Base-by-base conservation (phyloP, 2,888 invertebrate genomes). In the Allacma fusca region DNA sequence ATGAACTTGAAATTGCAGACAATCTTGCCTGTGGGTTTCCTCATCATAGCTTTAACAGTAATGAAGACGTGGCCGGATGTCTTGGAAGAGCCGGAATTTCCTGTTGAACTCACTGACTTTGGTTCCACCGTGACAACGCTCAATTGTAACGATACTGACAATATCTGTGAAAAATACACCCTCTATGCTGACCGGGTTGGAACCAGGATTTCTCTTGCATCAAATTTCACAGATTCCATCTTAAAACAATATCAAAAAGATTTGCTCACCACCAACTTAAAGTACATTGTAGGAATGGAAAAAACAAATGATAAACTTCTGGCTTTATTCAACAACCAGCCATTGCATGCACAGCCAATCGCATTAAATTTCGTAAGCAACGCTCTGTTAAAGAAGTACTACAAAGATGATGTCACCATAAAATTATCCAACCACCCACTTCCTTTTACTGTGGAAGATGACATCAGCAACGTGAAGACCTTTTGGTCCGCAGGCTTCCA, bases 311-410 rank as follows among this genome's bases (percentile, higher is more conserved):
- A 85, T 0, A 85, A 86, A 0, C 89, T 91, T 0, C 91, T 88
- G 0, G 92, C 91, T 0, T 91, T 92, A 90, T 92, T 94, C 86
- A 94, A 94, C 85, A 93, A 93, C 85, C 92, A 93, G 85, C 92
- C 93, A 0, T 91, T 90, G 84, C 94, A 95, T 85, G 90, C 91
- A 90, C 92, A 0, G 23, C 91, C 92, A 0, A 88, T 91, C 0
- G 89, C 93, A 0, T 86, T 94, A 2, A 89, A 91, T 68, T 86
- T 91, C 19, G 87, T 91, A 0, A 89, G 93, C 83, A 89, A 90
- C 79, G 90, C 92, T 0, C 85, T 93, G 50, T 88, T 92, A 0
- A 88, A 87, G 82, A 81, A 83, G 64, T 86, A 87, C 0, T 82
- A 21, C 57, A 21, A 85, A 40, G 80, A 82, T 34, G 78, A 83